Percentiles rank a stretch among this genome's conserved stretches.
These are phyloP conservation scores for Acyrthosiphon pisum DNA, from an alignment of 1,140 invertebrate species.

Conservation along the genomic window DNA sequence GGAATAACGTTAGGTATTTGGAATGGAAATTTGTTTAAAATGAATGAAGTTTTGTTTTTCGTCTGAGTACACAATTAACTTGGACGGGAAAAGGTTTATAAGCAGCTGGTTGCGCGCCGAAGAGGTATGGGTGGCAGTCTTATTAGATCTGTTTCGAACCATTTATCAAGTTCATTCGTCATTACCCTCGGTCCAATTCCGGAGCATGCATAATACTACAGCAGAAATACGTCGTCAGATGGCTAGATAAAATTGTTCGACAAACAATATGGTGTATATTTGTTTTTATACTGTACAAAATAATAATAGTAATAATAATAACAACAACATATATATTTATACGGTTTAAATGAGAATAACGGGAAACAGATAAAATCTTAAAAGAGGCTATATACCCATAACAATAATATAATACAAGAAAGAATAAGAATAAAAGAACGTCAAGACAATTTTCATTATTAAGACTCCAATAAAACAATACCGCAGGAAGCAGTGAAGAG, in stretches of 20 bases:
- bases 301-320: not conserved
- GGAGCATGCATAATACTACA: not conserved
- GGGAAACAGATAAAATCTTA: conserved; percentile 19
- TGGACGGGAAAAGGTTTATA: not conserved
- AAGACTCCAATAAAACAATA: conserved; percentile 51
- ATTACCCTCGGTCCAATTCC: conserved; percentile 32
- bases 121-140: conserved; percentile 19
- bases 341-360: conserved; percentile 22
- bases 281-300: not conserved
- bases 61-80: not conserved
- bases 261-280: conserved; percentile 51
- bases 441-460: conserved; percentile 41
- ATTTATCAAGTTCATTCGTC: conserved; percentile 48
- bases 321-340: not conserved
- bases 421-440: conserved; percentile 22
- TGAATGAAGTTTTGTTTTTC: conserved; percentile 41
- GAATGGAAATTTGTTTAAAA: conserved; percentile 53
- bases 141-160: conserved; percentile 56
- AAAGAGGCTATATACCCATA: conserved; percentile 14
- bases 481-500: not conserved
- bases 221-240: conserved; percentile 48
- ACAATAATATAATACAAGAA: conserved; percentile 35
- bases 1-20: not conserved
- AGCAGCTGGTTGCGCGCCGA: not conserved
- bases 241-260: conserved; percentile 47